A percentile compares a stretch with the other conserved stretches of the same genome.
These are phyloP conservation scores for Temnothorax nylanderi DNA, from an alignment of 1,140 invertebrate genomes.

Conservation along the genomic window DNA sequence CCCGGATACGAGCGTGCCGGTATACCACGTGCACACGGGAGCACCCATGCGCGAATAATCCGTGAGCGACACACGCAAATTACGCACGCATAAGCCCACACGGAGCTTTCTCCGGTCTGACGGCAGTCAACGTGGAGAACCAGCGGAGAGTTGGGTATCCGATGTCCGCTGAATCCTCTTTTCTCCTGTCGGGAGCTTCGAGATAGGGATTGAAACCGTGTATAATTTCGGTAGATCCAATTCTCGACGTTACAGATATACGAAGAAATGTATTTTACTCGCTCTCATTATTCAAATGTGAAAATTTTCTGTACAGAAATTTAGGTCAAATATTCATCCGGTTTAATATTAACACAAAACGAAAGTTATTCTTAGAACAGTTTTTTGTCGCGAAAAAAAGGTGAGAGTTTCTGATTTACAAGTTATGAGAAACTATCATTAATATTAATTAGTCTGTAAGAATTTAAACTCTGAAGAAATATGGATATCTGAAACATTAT, in stretches of 20 bases:
- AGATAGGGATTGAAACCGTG: conserved; percentile 32
- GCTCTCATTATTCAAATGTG: background rate
- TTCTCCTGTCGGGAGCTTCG: background rate
- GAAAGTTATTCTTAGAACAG: background rate
- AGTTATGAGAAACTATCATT: background rate
- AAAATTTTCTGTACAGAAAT: background rate
- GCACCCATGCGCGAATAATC: conserved; percentile 64
- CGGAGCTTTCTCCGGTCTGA: conserved; percentile 67
- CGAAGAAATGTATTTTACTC: background rate
- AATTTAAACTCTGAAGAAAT: background rate
- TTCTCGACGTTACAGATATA: background rate
- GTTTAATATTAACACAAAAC: background rate
- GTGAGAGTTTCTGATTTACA: background rate
- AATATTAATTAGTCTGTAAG: conserved; percentile 4
- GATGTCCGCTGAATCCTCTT: conserved; percentile 55
- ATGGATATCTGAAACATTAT: background rate
- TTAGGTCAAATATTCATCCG: background rate
- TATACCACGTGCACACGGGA: conserved; percentile 48
- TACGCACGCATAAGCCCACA: conserved; percentile 46
- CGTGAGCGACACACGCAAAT: conserved; percentile 50
- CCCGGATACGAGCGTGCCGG: conserved; percentile 42
- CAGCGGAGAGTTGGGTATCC: conserved; percentile 66
- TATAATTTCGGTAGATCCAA: conserved; percentile 17
- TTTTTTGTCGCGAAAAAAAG: background rate
- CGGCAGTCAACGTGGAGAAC: conserved; percentile 54